phyloP scores from a whole-genome alignment of 2,888 invertebrate genomes.

The Drosophila cyrtoloma region DNA sequence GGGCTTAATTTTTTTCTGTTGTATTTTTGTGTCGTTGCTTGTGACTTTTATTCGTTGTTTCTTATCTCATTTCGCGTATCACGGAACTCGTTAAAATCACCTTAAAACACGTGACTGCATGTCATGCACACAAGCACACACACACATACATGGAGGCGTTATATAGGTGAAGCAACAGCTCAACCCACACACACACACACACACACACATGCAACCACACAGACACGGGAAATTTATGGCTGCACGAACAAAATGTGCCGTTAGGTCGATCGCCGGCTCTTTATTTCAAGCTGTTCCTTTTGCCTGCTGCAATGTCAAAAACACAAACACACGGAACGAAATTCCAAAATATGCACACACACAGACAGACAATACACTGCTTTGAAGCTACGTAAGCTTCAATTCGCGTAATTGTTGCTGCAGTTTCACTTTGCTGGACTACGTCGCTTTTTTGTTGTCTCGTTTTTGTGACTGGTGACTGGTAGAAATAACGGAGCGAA shows the following conservation, averaged over 20 bases:
- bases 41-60: constrained; percentile 46
- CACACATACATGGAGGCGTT: constrained; percentile 6
- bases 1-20: constrained; percentile 4
- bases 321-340: constrained; percentile 48
- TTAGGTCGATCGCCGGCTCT: constrained; percentile 49
- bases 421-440: constrained; percentile 20
- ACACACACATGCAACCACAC: constrained; percentile 17
- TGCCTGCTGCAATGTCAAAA: constrained; percentile 50
- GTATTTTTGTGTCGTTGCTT: constrained; percentile 32
- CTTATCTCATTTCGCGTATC: constrained; percentile 78
- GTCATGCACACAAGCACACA: constrained; percentile 46
- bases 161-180: constrained; percentile 48
- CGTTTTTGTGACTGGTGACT: constrained; percentile 27
- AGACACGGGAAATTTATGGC: constrained; percentile 34
- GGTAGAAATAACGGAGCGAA: constrained; percentile 20
- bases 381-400: constrained; percentile 20
- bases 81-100: constrained; percentile 81
- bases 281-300: constrained; percentile 14
- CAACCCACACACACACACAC: constrained; percentile 27
- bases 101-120: constrained; percentile 79
- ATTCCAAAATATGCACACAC: constrained; percentile 38
- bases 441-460: constrained; percentile 26
- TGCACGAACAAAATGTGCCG: constrained; percentile 50
- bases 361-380: constrained; percentile 21
- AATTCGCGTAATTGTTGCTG: constrained; percentile 44